phyloP scores from a whole-genome alignment of 2,888 invertebrate species.

The Trachelus troglodyta region DNA sequence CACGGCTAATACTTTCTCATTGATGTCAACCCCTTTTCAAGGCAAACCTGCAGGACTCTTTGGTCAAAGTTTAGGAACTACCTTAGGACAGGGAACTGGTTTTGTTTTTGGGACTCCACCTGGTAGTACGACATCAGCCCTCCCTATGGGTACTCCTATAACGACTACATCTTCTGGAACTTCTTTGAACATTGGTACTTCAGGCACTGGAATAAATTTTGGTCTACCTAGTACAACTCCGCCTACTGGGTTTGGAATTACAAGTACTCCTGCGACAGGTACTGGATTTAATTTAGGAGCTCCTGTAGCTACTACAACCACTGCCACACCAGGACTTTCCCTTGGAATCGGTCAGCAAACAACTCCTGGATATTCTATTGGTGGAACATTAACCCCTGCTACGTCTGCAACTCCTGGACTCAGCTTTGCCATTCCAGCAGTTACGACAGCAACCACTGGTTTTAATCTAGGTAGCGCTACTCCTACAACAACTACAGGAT shows the following conservation, averaged over 20 bases:
- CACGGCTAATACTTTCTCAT: slow-evolving; percentile 61
- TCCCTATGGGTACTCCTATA: slow-evolving; percentile 31
- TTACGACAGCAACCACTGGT: slow-evolving; percentile 33
- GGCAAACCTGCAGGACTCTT: slow-evolving; percentile 58
- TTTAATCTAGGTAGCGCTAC: slow-evolving; percentile 28
- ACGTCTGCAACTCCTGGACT: slow-evolving; percentile 17
- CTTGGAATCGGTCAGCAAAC: too few relatives aligned
- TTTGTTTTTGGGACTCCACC: slow-evolving; percentile 41
- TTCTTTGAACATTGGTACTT: slow-evolving; percentile 19
- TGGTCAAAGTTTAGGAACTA: slow-evolving; percentile 55
- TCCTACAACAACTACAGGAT: slow-evolving; percentile 28
- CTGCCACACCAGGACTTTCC: background rate
- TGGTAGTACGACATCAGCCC: slow-evolving; percentile 27
- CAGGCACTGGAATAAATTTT: slow-evolving; percentile 26
- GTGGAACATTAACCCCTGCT: slow-evolving; percentile 22
- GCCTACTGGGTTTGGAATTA: slow-evolving; percentile 36
- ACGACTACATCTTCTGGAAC: slow-evolving; percentile 22
- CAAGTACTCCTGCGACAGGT: slow-evolving; percentile 25
- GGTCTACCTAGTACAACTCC: slow-evolving; percentile 20
- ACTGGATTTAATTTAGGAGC: slow-evolving; percentile 42
- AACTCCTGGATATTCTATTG: slow-evolving; percentile 22
- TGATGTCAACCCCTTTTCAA: slow-evolving; percentile 57
- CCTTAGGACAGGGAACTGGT: slow-evolving; percentile 25
- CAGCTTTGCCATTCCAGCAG: slow-evolving; percentile 20
- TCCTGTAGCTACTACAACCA: slow-evolving; percentile 31